Evolutionary conservation across 2,888 invertebrate genomes (phyloP).

Genomic region (Mechanitis messenoides): DNA sequence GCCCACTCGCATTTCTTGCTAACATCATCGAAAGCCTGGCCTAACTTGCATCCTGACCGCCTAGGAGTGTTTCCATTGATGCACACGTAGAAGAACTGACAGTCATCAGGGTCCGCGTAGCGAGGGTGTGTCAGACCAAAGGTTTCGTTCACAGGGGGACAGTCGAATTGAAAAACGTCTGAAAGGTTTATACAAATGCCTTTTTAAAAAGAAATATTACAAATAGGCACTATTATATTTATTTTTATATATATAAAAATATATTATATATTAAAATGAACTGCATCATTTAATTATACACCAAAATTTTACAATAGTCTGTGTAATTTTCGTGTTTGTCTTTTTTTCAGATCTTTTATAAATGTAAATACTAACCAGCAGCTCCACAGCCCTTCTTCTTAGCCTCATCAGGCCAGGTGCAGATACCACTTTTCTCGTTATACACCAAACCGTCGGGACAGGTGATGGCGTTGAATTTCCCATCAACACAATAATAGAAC

Average conservation of each 20-base stretch:
- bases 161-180: conserved; percentile 90
- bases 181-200: conserved; percentile 23
- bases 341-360: background rate
- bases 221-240: too few species aligned
- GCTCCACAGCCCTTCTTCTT: conserved; percentile 91
- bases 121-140: conserved; percentile 87
- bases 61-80: conserved; percentile 91
- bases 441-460: conserved; percentile 92
- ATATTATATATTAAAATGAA: too few species aligned
- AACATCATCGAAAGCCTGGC: conserved; percentile 91
- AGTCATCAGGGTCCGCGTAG: conserved; percentile 91
- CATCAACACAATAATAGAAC: conserved; percentile 93
- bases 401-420: conserved; percentile 95
- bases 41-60: conserved; percentile 90
- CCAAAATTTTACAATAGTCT: too few species aligned
- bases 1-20: conserved; percentile 90
- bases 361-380: conserved; percentile 70
- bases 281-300: too few species aligned
- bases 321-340: background rate
- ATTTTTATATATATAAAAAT: too few species aligned
- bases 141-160: conserved; percentile 85
- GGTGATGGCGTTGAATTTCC: conserved; percentile 91
- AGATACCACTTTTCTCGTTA: conserved; percentile 91
- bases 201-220: background rate
- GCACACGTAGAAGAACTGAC: conserved; percentile 94